Conservation (phyloP, 64 coral and sea anemone species). For the Hydrozoanthus tunicans region DNA sequence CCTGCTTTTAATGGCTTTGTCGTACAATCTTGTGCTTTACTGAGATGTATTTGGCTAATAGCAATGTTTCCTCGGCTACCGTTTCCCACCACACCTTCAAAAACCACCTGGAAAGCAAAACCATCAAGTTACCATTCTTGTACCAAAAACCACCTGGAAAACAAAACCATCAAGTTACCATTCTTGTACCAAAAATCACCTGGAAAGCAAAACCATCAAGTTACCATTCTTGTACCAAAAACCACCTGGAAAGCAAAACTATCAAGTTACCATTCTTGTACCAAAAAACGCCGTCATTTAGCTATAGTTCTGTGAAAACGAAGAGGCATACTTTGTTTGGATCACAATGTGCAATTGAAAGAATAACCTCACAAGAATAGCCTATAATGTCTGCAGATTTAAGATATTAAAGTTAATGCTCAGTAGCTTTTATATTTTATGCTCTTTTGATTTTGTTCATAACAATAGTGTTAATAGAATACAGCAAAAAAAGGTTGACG, state of each 20-base stretch:
- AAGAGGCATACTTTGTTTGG: neutral
- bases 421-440: no score
- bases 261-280: neutral
- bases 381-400: no score
- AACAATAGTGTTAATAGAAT: no score
- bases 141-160: neutral
- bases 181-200: neutral
- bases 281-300: neutral
- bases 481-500: no score
- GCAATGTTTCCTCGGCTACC: constrained; percentile 25
- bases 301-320: neutral
- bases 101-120: neutral
- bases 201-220: neutral
- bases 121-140: neutral
- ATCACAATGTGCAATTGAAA: neutral
- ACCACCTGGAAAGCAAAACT: neutral
- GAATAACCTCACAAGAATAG: neutral
- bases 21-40: neutral
- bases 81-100: constrained; percentile 20
- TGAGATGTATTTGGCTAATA: neutral
- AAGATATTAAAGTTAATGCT: no score
- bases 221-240: neutral
- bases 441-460: no score
- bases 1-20: neutral
- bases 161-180: neutral